phyloP scores from a whole-genome alignment of 2,888 invertebrate species.

The Agrilus cyanescens region DNA sequence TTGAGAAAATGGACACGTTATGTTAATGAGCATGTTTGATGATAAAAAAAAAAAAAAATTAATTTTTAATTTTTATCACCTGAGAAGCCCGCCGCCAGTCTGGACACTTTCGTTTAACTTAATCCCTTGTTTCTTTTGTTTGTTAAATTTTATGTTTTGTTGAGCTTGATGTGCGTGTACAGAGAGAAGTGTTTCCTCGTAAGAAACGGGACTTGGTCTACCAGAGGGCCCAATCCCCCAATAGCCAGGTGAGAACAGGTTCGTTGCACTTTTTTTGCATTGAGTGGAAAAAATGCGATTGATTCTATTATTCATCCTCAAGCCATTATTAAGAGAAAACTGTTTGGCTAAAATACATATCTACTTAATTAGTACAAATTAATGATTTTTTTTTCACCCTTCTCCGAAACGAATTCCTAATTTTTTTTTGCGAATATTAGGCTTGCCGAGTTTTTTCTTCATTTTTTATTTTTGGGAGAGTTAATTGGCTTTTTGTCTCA shows the following conservation, averaged over 20 bases:
- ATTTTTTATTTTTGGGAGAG: too few species aligned
- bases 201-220: conserved; percentile 68
- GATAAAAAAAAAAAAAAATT: too few species aligned
- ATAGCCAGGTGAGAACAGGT: conserved; percentile 27
- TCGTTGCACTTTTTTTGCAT: conserved; percentile 13
- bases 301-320: conserved; percentile 15
- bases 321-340: too few species aligned
- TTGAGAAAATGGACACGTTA: too few species aligned
- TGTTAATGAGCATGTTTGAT: too few species aligned
- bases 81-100: too few species aligned
- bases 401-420: too few species aligned
- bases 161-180: conserved; percentile 34
- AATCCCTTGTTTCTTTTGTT: conserved; percentile 15
- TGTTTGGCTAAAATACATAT: conserved; percentile 17
- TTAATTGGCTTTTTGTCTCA: too few species aligned
- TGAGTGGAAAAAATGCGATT: conserved; percentile 40
- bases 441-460: too few species aligned
- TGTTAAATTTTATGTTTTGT: conserved; percentile 26
- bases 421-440: too few species aligned
- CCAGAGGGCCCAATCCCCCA: conserved; percentile 29
- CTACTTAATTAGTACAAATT: conserved; percentile 39
- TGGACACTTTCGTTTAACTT: too few species aligned
- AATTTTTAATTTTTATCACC: too few species aligned
- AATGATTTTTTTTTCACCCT: conserved; percentile 11
- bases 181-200: conserved; percentile 68